Conservation (phyloP, 2,113 vertebrate species). For the Bos indicus region DNA sequence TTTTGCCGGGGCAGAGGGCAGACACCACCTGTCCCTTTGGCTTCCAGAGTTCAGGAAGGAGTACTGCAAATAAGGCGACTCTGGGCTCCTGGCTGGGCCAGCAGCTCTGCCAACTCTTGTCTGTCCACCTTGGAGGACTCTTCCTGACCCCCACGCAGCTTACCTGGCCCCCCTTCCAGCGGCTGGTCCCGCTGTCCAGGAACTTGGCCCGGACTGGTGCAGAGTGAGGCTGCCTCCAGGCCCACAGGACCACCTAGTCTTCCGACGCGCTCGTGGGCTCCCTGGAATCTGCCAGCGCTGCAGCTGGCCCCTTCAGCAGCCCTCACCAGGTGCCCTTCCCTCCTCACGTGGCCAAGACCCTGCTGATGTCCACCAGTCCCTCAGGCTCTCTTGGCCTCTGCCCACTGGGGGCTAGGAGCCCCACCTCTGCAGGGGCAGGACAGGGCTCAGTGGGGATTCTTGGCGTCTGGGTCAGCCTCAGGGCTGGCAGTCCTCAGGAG, state of each 20-base stretch:
- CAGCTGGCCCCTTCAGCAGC: neutral
- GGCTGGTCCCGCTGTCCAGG: constrained; percentile 62
- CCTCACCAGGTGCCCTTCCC: no score
- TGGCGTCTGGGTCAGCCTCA: neutral
- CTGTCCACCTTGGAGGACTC: neutral
- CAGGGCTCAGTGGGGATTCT: neutral
- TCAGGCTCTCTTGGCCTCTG: neutral
- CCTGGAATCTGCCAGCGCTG: neutral
- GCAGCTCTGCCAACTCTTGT: constrained; percentile 73
- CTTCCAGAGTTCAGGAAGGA: constrained; percentile 92
- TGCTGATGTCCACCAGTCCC: neutral
- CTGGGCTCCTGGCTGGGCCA: constrained; percentile 93
- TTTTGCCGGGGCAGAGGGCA: neutral
- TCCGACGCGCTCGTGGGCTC: neutral
- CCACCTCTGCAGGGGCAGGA: neutral
- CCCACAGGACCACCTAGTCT: neutral
- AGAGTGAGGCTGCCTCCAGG: neutral
- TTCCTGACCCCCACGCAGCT: neutral
- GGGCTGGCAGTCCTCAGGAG: neutral
- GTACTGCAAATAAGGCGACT: constrained; percentile 87
- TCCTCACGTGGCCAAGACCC: neutral
- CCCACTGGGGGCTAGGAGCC: neutral
- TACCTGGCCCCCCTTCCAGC: neutral
- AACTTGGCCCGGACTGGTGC: neutral
- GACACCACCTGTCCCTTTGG: constrained; percentile 11